Conservation (phyloP, 2,797 vertebrate genomes). For the Limnodromus scolopaceus region DNA sequence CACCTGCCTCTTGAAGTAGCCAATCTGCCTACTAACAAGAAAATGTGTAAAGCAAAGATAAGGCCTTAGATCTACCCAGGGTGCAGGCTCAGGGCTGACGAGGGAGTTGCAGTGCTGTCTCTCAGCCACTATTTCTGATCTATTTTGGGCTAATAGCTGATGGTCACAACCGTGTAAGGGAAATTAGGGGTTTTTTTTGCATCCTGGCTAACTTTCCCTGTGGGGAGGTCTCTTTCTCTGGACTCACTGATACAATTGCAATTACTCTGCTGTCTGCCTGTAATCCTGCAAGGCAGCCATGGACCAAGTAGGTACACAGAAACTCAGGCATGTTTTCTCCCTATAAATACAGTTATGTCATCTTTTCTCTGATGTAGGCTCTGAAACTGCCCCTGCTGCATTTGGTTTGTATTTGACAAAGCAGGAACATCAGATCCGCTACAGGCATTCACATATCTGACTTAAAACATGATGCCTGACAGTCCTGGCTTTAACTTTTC, state of each 20-base stretch:
- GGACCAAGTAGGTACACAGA: not conserved
- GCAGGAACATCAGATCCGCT: not conserved
- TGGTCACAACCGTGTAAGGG: not conserved
- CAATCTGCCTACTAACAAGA: not conserved
- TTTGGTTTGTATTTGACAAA: not conserved
- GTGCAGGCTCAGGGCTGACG: not conserved
- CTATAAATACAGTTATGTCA: not conserved
- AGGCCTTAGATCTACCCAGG: not conserved
- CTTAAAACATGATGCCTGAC: not conserved
- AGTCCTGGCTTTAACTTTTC: not conserved
- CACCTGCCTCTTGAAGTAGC: not conserved
- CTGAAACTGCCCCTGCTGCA: not conserved
- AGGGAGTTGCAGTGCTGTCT: not conserved
- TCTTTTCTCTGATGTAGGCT: not conserved
- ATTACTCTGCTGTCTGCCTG: not conserved
- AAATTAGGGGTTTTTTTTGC: fast-evolving
- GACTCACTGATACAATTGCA: not conserved
- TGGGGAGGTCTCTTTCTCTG: not conserved
- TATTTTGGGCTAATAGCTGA: not conserved
- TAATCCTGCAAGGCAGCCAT: not conserved
- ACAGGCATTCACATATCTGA: not conserved
- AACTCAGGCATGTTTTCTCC: not conserved
- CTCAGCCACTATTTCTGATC: not conserved
- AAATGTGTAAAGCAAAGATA: not conserved
- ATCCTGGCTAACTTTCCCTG: not conserved